A percentile compares a stretch with the other conserved stretches of the same genome.
Conservation (phyloP, 2,113 vertebrate genomes). For the Hemicordylus capensis region DNA sequence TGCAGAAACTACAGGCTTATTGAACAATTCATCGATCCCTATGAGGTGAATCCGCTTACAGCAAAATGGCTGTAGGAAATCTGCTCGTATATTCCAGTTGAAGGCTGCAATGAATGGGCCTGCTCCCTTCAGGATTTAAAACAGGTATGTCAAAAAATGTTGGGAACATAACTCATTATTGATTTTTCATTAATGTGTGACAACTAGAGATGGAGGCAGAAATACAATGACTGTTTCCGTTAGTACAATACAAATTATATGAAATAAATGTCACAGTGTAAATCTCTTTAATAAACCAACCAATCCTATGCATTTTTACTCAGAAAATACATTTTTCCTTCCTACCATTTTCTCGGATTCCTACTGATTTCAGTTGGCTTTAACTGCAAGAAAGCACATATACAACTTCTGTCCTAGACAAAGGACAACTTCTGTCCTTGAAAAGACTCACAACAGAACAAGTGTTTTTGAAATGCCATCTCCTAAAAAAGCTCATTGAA, state of each 20-base stretch:
- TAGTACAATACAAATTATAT: conserved; percentile 22
- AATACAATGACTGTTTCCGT: conserved; percentile 37
- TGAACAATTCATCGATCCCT: conserved; percentile 34
- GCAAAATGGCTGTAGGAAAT: conserved; percentile 27
- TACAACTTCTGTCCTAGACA: not conserved
- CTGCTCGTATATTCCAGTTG: not conserved
- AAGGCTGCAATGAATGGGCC: not conserved
- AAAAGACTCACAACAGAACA: accelerated
- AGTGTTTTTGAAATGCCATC: conserved; percentile 4
- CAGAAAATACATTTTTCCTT: not conserved
- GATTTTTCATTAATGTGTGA: conserved; percentile 64
- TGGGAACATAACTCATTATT: conserved; percentile 29
- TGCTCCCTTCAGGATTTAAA: conserved; percentile 33
- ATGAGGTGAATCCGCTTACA: not conserved
- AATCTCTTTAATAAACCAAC: not conserved
- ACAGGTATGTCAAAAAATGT: conserved; percentile 71
- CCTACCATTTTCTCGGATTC: too few relatives aligned
- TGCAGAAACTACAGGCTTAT: conserved; percentile 61
- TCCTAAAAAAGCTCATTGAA: not conserved
- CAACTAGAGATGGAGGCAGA: conserved; percentile 22
- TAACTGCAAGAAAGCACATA: not conserved
- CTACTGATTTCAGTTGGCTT: not conserved
- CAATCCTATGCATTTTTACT: not conserved
- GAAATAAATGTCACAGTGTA: conserved; percentile 50
- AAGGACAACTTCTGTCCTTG: not conserved